Conservation (phyloP, 2,888 invertebrate species). For the Cosmia pyralina region DNA sequence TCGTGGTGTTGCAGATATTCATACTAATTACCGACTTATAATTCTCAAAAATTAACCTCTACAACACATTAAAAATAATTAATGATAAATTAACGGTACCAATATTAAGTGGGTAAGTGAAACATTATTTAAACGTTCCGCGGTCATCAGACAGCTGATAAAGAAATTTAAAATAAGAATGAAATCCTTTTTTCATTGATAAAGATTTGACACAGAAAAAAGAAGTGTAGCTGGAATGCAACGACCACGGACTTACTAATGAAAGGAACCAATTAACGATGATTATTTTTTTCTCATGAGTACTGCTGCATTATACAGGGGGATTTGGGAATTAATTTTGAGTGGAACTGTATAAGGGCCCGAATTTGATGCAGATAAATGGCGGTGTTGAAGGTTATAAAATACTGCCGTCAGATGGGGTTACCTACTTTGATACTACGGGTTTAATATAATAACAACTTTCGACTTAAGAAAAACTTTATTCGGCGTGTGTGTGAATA, state of each 20-base stretch:
- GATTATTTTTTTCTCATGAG: conserved; percentile 88
- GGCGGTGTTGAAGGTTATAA: background rate
- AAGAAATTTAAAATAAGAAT: conserved; percentile 88
- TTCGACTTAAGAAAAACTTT: no score
- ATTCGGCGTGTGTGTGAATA: no score
- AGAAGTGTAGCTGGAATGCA: conserved; percentile 85
- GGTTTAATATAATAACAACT: no score
- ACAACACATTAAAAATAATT: conserved; percentile 24
- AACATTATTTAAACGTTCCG: conserved; percentile 80
- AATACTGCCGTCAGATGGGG: no score
- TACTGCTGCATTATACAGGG: conserved; percentile 78
- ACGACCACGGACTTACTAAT: conserved; percentile 87
- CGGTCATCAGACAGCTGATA: conserved; percentile 83
- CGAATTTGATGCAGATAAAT: background rate
- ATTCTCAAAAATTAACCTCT: background rate
- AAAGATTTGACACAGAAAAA: conserved; percentile 89
- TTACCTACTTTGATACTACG: no score
- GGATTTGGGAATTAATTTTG: conserved; percentile 54
- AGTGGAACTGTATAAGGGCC: background rate
- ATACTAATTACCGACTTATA: no score
- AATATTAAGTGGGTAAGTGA: conserved; percentile 73
- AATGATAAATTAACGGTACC: conserved; percentile 58
- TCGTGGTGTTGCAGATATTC: background rate
- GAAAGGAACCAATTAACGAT: conserved; percentile 90
- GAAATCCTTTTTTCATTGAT: conserved; percentile 89